Evolutionary conservation across 2,113 vertebrate species (phyloP), one percentile per base, ranked within the genome.

Genomic region (Perognathus longimembris): DNA sequence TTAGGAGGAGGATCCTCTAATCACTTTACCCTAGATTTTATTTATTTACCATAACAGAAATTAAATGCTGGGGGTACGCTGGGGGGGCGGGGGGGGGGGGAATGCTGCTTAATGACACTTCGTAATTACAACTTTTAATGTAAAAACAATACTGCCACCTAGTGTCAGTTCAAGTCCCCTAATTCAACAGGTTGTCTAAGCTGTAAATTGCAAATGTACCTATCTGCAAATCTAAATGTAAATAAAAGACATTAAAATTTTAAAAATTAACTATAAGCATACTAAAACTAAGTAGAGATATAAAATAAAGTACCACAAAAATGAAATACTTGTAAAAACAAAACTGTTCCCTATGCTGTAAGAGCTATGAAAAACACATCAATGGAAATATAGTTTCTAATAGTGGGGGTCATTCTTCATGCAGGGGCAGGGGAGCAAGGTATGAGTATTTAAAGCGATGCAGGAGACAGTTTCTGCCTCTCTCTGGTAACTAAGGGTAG

Each of bases 121-220:
- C 73, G 73, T 86, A 92, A 93, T 95, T 92, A 94, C 0, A 0
- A 15, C 50, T 96, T 89, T 89, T 95, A 94, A 90, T 26, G 59
- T 89, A 96, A 96, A 96, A 96, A n/a, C 94, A 97, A 97, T 77
- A 94, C n/a, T 84, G 95, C 97, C 97, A 97, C 95, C 97, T 97
- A 96, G 97, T 92, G 97, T 96, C 61, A 40, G 14, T 32, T 34
- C 17, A 74, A 84, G 70, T 82, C 91, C 74, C 42, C 40, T 45
- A 80, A 84, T 50, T 69, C 83, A 80, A 88, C 73, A 93, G 79
- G 69, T 28, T n/a, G n/a, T 50, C 42, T 21, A 86, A 92, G 50
- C 3, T 12, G 42, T 66, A 64, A 74, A 40, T 0, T 2, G 5
- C 6, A 61, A 61, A 61, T 61, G 5, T 61, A 61, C 21, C 20